Evolutionary conservation across 2,888 invertebrate genomes (phyloP), one percentile per base, ranked within the genome.

Genomic region (Rotaria macrura): DNA sequence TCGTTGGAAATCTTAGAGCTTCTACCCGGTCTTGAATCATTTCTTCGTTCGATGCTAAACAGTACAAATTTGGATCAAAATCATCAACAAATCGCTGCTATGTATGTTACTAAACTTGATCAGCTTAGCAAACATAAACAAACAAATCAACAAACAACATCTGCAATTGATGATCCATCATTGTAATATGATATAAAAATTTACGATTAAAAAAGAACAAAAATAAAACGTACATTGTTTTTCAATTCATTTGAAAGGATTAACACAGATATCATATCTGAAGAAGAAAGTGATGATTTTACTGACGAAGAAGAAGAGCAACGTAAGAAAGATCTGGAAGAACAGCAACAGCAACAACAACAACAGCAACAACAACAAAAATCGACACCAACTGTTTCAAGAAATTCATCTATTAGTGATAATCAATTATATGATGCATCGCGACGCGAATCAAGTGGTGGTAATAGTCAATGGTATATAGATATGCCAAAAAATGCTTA

Each of bases 301-400:
- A 79, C 79, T 25, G 79, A 79, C 43, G 79, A 79, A 79, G 79
- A 79, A 79, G 79, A 79, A 79, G 79, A 79, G 43, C 14, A 65
- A 65, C 65, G 65, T 34, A 65, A 65, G 4, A 65, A 65, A 65
- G 34, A 65, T 14, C 65, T 65, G 2, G 65, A 65, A 65, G 43
- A 79, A 40, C 25, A 79, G 43, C 79, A 65, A 34, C 1, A 7
- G 34, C 34, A 34, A 65, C 65, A 65, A 17, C 65, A 65, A 65
- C 65, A 34, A 34, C 29, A 79, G 43, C 40, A 43, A 43, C 74
- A 40, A 43, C 38, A 17, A 23, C 40, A 40, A n/a, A n/a, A n/a
- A n/a, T 74, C 74, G 12, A 43, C 43, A 43, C 79, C 79, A 79
- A 25, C n/a, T n/a, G n/a, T 43, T 40, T 43, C 43, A n/a, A 38